Evolutionary conservation across 2,888 invertebrate genomes (phyloP), one percentile per base, ranked within the genome.

Genomic region (Agonopterix subpropinquella): DNA sequence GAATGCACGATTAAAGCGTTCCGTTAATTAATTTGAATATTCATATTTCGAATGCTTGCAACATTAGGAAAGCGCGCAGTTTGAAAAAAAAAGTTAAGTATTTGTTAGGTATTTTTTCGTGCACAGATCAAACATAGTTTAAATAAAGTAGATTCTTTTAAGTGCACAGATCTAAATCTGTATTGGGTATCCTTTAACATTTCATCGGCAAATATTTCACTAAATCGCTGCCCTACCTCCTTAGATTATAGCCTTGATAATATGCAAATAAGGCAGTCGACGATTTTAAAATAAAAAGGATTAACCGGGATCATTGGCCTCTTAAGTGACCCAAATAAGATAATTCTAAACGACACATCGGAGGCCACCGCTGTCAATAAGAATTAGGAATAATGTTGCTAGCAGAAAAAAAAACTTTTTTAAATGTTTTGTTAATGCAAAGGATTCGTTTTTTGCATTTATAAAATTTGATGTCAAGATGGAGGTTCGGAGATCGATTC

Each of bases 251-350:
- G 69, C 61, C 64, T 72, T 76, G 85, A 85, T 85, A 84, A 85
- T 75, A 86, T 85, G 83, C 77, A 83, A 84, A 86, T 82, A 73
- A 77, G 74, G 58, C 61, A 72, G 59, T 65, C 77, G 74, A 73
- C 75, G 78, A 80, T 77, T 73, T 74, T 65, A 76, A 79, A 83
- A 81, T 75, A 82, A 81, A 64, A 84, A 79, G 77, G 70, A 76
- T 78, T 75, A 76, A 66, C 60, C 56, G 70, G 66, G 85, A 79
- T 80, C 84, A 65, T 71, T 80, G 82, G 64, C 78, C 84, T 74
- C 64, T 62, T 70, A 77, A 78, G 71, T 86, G 84, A 85, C 85
- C 85, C 78, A 85, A 83, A 84, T 85, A 86, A 83, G 76, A 81
- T 79, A 77, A 81, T 73, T 73, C 72, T 62, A 65, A 75, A 68